phyloP scores from a whole-genome alignment of 2,888 invertebrate species.

The Plagodis dolabraria region DNA sequence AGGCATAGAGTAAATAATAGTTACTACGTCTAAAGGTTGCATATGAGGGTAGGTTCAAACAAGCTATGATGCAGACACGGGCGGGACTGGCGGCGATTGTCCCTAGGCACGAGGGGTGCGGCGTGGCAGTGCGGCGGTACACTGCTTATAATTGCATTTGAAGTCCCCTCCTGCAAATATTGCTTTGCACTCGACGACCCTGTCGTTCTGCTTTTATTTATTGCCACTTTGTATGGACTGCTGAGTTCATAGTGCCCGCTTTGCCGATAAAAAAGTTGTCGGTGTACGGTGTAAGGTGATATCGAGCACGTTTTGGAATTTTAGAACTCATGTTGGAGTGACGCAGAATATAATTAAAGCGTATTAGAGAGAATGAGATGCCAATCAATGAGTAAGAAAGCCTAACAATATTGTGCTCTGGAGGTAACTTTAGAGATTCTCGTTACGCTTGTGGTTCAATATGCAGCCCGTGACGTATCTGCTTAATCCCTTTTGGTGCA shows the following conservation, averaged over 20 bases:
- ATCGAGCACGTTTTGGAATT: neutral
- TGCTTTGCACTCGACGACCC: constrained; percentile 49
- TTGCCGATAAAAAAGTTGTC: neutral
- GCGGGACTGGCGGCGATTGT: constrained; percentile 23
- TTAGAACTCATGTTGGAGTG: too few species aligned
- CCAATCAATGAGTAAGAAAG: too few species aligned
- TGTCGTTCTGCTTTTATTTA: constrained; percentile 41
- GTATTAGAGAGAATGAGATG: too few species aligned
- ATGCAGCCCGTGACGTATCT: too few species aligned
- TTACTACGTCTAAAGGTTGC: constrained; percentile 14
- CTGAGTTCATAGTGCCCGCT: neutral
- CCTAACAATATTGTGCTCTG: too few species aligned
- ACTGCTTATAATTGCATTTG: constrained; percentile 77
- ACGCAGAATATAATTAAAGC: too few species aligned
- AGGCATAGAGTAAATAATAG: too few species aligned
- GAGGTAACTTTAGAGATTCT: too few species aligned
- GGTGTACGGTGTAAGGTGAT: neutral
- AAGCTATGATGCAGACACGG: constrained; percentile 11
- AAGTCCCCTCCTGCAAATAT: constrained; percentile 67
- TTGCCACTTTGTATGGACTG: constrained; percentile 26
- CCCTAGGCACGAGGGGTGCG: constrained; percentile 53
- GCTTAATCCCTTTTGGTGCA: too few species aligned
- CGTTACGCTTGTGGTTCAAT: too few species aligned
- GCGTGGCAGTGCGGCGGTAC: constrained; percentile 37
- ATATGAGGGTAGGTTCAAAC: constrained; percentile 18